phyloP scores from a whole-genome alignment of 2,888 invertebrate genomes.

The Philonicus albiceps region DNA sequence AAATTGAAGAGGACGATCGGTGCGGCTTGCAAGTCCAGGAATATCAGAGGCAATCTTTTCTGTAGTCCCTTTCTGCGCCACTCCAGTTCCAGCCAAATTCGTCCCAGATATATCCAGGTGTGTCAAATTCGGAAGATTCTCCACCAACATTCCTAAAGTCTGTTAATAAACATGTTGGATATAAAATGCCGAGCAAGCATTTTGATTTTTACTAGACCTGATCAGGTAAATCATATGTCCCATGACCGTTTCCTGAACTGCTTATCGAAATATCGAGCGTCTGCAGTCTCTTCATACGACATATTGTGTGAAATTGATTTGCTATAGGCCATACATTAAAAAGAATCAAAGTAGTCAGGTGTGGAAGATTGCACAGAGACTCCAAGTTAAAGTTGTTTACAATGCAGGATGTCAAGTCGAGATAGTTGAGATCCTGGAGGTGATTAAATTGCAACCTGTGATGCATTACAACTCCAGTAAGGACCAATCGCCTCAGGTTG shows the following conservation, averaged over 20 bases:
- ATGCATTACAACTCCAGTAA: conserved; percentile 62
- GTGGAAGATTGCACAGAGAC: conserved; percentile 68
- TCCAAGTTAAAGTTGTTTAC: conserved; percentile 62
- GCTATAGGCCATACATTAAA: conserved; percentile 77
- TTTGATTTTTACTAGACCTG: conserved; percentile 59
- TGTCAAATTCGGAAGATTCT: conserved; percentile 75
- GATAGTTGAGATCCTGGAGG: conserved; percentile 58
- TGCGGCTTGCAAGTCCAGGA: conserved; percentile 82
- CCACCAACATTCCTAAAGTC: conserved; percentile 73
- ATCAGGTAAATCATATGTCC: conserved; percentile 79
- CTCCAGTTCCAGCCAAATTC: conserved; percentile 88
- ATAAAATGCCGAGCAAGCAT: background rate
- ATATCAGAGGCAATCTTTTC: conserved; percentile 70
- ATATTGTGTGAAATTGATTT: conserved; percentile 69
- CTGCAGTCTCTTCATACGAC: conserved; percentile 67
- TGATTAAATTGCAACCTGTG: conserved; percentile 59
- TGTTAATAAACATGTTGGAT: conserved; percentile 45
- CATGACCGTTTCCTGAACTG: conserved; percentile 69
- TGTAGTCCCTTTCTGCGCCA: conserved; percentile 67
- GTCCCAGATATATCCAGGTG: conserved; percentile 96
- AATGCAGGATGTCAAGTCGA: conserved; percentile 62
- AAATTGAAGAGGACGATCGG: conserved; percentile 82
- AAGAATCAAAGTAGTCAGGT: conserved; percentile 77
- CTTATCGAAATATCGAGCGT: conserved; percentile 87
- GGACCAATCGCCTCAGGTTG: conserved; percentile 59